A percentile compares a stretch with the other conserved stretches of the same genome.
Conservation (phyloP, 2,888 invertebrate species). For the Panopea generosa region DNA sequence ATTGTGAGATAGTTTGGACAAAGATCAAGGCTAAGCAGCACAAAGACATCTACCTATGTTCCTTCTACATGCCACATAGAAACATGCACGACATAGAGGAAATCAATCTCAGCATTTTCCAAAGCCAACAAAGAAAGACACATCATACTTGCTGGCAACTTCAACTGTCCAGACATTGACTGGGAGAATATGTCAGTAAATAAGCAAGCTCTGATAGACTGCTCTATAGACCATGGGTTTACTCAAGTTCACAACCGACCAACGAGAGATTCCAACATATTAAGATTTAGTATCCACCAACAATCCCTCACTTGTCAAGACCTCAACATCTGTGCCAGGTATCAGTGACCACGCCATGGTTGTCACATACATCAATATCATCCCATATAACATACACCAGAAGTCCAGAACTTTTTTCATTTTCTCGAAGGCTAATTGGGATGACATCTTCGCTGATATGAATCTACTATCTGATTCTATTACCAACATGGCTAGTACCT, state of each 20-base stretch:
- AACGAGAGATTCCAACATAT: slow-evolving; percentile 34
- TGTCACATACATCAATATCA: slow-evolving; percentile 32
- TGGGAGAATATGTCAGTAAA: slow-evolving; percentile 24
- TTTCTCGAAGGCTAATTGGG: slow-evolving; percentile 31
- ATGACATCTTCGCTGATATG: slow-evolving; percentile 3
- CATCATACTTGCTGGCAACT: slow-evolving; percentile 39
- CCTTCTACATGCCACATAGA: slow-evolving; percentile 46
- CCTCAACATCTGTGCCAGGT: slow-evolving; percentile 31
- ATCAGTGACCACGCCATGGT: slow-evolving; percentile 53
- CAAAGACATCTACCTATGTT: slow-evolving; percentile 27
- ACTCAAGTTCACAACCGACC: slow-evolving; percentile 45
- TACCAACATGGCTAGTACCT: background rate
- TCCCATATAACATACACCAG: slow-evolving; percentile 20
- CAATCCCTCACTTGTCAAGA: slow-evolving; percentile 48
- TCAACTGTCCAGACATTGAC: slow-evolving; percentile 50
- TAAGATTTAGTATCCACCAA: slow-evolving; percentile 50
- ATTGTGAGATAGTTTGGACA: slow-evolving; percentile 38
- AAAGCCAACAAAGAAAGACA: slow-evolving; percentile 5
- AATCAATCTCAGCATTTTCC: slow-evolving; percentile 7
- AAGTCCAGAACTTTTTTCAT: slow-evolving; percentile 12
- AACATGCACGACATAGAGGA: slow-evolving; percentile 15
- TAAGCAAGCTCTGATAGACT: slow-evolving; percentile 41
- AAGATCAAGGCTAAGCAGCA: no score
- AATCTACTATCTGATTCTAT: slow-evolving; percentile 2
- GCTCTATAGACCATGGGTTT: slow-evolving; percentile 25